Conservation (phyloP, 2,797 vertebrate genomes). For the Garrulus glandarius region DNA sequence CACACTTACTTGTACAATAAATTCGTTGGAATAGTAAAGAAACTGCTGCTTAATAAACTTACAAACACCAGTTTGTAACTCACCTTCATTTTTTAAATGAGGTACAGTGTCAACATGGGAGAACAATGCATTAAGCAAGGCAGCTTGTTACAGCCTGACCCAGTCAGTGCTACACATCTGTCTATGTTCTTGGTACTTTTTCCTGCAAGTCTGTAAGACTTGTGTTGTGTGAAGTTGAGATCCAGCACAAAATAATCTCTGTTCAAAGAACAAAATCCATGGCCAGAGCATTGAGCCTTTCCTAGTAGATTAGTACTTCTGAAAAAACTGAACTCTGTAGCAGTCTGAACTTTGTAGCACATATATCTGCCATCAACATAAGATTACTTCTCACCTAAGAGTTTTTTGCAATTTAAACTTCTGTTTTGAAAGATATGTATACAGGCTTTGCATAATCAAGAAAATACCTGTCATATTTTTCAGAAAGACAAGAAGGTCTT, state of each 20-base stretch:
- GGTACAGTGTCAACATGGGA: not conserved
- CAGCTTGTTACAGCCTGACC: not conserved
- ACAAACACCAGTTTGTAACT: not conserved
- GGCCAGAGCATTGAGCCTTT: not conserved
- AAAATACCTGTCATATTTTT: conserved; percentile 96
- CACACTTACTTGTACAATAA: not conserved
- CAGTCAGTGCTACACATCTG: not conserved
- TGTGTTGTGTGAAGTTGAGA: not conserved
- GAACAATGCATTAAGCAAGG: not conserved
- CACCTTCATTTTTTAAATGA: not conserved
- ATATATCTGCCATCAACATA: accelerated
- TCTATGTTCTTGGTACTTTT: not conserved
- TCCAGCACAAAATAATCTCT: not conserved
- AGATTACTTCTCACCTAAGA: not conserved
- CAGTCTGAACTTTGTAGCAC: not conserved
- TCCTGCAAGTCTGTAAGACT: not conserved
- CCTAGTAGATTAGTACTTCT: not conserved
- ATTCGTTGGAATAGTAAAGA: not conserved
- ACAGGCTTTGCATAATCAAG: not conserved
- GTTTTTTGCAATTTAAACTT: not conserved
- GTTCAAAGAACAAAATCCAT: not conserved
- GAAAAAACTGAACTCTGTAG: not conserved
- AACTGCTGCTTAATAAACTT: not conserved
- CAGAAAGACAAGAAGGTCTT: conserved; percentile 92
- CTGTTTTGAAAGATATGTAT: not conserved